Conservation (phyloP, 1,140 invertebrate genomes). For the Ips typographus region DNA sequence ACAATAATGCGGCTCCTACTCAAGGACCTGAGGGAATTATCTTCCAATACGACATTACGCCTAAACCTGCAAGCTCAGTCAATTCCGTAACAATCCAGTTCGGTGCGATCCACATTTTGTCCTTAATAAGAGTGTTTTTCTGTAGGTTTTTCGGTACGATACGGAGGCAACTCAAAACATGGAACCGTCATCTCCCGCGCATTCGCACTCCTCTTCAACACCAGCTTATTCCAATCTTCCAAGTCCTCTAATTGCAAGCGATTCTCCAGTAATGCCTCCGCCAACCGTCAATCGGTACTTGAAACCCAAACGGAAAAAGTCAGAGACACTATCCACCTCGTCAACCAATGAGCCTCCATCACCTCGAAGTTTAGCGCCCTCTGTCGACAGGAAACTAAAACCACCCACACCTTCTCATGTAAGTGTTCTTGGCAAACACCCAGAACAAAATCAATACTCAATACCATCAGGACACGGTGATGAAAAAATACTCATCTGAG, state of each 20-base stretch:
- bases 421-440: slow-evolving; percentile 20
- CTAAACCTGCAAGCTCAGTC: slow-evolving; percentile 45
- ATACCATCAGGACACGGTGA: slow-evolving; percentile 37
- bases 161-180: slow-evolving; percentile 54
- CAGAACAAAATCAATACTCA: background rate
- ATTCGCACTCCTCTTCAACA: slow-evolving; percentile 56
- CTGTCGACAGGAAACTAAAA: slow-evolving; percentile 51
- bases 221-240: slow-evolving; percentile 62
- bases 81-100: slow-evolving; percentile 28
- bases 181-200: slow-evolving; percentile 57
- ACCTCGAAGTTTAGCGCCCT: slow-evolving; percentile 51
- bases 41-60: slow-evolving; percentile 58
- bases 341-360: slow-evolving; percentile 54
- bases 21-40: slow-evolving; percentile 59
- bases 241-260: slow-evolving; percentile 55
- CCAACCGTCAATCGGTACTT: slow-evolving; percentile 70
- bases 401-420: slow-evolving; percentile 46
- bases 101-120: background rate
- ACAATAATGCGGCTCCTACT: slow-evolving; percentile 70
- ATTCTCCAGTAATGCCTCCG: slow-evolving; percentile 66
- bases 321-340: slow-evolving; percentile 58
- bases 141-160: slow-evolving; percentile 61
- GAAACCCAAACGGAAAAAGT: slow-evolving; percentile 70
- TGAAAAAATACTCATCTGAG: slow-evolving; percentile 38
- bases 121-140: background rate